phyloP scores from a whole-genome alignment of 1,140 invertebrate genomes.

The Vanessa tameamea region DNA sequence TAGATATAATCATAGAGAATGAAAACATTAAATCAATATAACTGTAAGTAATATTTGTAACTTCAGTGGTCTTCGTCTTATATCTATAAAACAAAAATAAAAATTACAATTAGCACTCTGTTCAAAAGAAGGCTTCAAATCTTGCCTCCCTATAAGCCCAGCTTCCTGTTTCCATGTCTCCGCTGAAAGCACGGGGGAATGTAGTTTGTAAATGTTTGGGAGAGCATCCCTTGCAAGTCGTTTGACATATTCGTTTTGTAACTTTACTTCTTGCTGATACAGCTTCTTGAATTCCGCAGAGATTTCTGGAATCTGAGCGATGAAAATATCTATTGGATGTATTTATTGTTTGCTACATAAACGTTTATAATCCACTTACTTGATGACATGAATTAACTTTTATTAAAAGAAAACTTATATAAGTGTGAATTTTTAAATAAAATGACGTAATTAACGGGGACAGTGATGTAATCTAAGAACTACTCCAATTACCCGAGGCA shows the following conservation, averaged over 20 bases:
- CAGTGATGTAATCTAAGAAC: background rate
- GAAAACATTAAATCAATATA: too few relatives aligned
- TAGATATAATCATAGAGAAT: too few relatives aligned
- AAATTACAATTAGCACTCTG: conserved; percentile 46
- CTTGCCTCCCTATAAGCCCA: conserved; percentile 42
- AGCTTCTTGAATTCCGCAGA: conserved; percentile 43
- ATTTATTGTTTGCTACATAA: too few relatives aligned
- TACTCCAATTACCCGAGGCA: background rate
- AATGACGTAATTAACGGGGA: too few relatives aligned
- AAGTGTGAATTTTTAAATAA: too few relatives aligned
- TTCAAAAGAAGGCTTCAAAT: conserved; percentile 48
- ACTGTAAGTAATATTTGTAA: background rate
- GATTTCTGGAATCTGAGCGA: conserved; percentile 26
- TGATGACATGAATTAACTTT: too few relatives aligned
- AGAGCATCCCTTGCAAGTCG: conserved; percentile 41
- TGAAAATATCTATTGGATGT: too few relatives aligned
- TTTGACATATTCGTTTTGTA: conserved; percentile 47
- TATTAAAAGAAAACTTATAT: too few relatives aligned
- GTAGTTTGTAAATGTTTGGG: conserved; percentile 48
- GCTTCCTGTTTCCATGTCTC: conserved; percentile 24
- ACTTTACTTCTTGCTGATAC: conserved; percentile 40
- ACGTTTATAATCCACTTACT: too few relatives aligned
- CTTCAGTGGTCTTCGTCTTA: background rate
- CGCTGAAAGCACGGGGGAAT: background rate
- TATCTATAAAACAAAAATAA: background rate